Conservation (phyloP, 2,888 invertebrate genomes). For the Trachelus stipa region DNA sequence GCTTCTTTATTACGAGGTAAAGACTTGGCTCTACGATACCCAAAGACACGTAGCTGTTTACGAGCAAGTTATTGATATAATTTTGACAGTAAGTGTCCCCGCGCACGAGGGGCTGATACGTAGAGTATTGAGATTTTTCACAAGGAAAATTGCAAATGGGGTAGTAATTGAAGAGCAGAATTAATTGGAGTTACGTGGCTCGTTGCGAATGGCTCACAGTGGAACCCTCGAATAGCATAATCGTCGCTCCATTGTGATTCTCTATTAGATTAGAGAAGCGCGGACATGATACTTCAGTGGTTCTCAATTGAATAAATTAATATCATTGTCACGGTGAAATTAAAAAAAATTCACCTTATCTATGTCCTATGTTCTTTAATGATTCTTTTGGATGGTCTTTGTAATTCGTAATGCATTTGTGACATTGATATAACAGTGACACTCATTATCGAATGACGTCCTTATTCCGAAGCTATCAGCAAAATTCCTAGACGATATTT, state of each 20-base stretch:
- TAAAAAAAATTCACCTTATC: background rate
- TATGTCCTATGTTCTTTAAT: background rate
- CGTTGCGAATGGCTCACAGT: background rate
- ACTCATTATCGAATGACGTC: background rate
- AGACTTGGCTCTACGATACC: background rate
- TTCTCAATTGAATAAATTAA: background rate
- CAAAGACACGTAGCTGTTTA: background rate
- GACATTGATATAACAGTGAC: background rate
- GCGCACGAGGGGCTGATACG: background rate
- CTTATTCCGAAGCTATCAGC: background rate
- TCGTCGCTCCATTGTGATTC: slow-evolving; percentile 19
- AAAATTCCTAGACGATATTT: slow-evolving; percentile 4
- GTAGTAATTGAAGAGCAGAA: background rate
- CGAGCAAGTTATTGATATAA: background rate
- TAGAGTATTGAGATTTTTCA: background rate
- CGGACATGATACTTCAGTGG: slow-evolving; percentile 15
- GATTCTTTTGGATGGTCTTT: background rate
- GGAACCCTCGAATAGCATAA: slow-evolving; percentile 13
- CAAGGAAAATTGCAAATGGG: background rate
- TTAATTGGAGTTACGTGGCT: slow-evolving; percentile 20
- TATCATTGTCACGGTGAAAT: background rate
- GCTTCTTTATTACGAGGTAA: slow-evolving; percentile 7
- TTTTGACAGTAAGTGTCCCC: background rate
- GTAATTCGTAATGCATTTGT: background rate
- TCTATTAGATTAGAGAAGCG: slow-evolving; percentile 20